These are phyloP conservation scores for Cliona cf. orientalis DNA, from an alignment of 37 sponge, comb jelly and placozoan species.

Conservation along the genomic window DNA sequence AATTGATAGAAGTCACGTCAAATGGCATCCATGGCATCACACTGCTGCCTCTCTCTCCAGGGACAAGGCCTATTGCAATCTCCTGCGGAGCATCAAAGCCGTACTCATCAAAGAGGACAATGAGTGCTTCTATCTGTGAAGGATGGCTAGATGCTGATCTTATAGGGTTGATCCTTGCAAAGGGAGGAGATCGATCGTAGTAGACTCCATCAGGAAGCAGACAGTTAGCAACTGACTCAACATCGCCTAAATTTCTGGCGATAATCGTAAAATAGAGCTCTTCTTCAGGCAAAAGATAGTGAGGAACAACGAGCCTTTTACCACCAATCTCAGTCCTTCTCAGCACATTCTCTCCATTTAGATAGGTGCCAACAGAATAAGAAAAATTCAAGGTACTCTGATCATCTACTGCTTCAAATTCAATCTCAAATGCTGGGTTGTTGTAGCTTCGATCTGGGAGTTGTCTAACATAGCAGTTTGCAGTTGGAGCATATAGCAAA, in stretches of 20 bases:
- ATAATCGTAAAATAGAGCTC: conserved; percentile 26
- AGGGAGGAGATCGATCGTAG: conserved; percentile 74
- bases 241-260: conserved; percentile 45
- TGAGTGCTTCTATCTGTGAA: conserved; percentile 45
- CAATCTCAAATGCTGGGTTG: conserved; percentile 74
- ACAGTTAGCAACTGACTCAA: conserved; percentile 36
- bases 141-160: conserved; percentile 58
- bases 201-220: background rate
- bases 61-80: conserved; percentile 66
- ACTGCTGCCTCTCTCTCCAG: conserved; percentile 65
- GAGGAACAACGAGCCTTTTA: conserved; percentile 26
- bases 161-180: conserved; percentile 68
- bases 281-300: conserved; percentile 22
- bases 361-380: conserved; percentile 26
- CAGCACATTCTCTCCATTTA: conserved; percentile 30
- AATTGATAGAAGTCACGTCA: conserved; percentile 5
- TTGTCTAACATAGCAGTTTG: conserved; percentile 67
- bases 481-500: conserved; percentile 13
- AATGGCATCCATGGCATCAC: conserved; percentile 59
- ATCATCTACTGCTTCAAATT: conserved; percentile 44
- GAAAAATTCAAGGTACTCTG: conserved; percentile 40
- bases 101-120: conserved; percentile 70
- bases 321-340: conserved; percentile 29
- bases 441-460: conserved; percentile 43
- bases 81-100: conserved; percentile 47